Conservation (phyloP, 2,888 invertebrate genomes). For the Tubulanus polymorphus region DNA sequence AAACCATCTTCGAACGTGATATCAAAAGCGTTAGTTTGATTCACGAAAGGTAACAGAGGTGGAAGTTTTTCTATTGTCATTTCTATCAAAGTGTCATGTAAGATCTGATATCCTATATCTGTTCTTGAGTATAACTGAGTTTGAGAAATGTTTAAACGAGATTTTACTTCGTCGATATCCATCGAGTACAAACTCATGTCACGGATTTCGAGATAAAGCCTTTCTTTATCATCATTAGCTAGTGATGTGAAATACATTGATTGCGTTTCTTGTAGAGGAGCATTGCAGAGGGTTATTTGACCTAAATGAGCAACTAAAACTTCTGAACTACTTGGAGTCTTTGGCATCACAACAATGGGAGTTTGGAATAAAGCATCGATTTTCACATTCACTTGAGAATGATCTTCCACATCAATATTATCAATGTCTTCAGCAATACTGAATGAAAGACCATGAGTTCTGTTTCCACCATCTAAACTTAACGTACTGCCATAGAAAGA, state of each 20-base stretch:
- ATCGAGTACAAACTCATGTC: constrained; percentile 85
- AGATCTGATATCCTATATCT: constrained; percentile 71
- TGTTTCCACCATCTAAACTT: constrained; percentile 16
- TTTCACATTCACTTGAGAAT: constrained; percentile 1
- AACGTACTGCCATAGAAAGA: constrained; percentile 26
- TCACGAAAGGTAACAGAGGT: constrained; percentile 28
- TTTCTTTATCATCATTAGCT: constrained; percentile 7
- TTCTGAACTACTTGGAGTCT: constrained; percentile 70
- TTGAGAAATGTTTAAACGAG: constrained; percentile 58
- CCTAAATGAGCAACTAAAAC: constrained; percentile 91
- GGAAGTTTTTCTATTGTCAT: constrained; percentile 61
- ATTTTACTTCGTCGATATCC: constrained; percentile 59
- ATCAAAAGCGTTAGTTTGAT: constrained; percentile 45
- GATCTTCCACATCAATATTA: constrained; percentile 9
- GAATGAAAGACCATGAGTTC: background rate
- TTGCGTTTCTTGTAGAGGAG: constrained; percentile 12
- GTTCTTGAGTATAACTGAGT: constrained; percentile 15
- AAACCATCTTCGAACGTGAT: background rate
- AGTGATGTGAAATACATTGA: background rate
- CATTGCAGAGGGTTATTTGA: constrained; percentile 64
- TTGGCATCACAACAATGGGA: constrained; percentile 84
- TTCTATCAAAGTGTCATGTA: constrained; percentile 82
- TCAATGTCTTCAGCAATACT: constrained; percentile 3
- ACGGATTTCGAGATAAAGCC: constrained; percentile 64
- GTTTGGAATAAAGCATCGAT: constrained; percentile 80